phyloP scores from a whole-genome alignment of 2,113 vertebrate species.

The Pachycephala philippinensis region DNA sequence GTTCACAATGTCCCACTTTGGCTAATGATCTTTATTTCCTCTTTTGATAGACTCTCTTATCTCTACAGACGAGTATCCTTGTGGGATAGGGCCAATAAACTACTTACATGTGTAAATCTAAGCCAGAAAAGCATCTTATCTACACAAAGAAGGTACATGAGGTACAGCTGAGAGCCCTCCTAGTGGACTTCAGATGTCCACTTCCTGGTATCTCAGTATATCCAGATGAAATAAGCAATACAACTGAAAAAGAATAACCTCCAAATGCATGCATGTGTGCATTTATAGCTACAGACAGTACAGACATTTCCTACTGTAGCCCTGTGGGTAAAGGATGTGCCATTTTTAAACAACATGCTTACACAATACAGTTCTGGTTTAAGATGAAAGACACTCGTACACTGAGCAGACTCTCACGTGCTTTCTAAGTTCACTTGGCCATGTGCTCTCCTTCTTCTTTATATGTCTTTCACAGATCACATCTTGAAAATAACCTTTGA shows the following conservation, averaged over 20 bases:
- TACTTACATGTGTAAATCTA: neutral
- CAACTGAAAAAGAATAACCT: neutral
- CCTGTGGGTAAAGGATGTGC: neutral
- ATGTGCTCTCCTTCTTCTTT: neutral
- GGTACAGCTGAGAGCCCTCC: neutral
- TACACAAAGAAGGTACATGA: neutral
- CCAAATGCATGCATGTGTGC: neutral
- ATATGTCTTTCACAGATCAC: neutral
- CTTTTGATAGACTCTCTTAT: slow-evolving; percentile 23
- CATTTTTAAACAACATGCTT: neutral
- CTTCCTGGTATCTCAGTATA: neutral
- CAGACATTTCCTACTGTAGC: neutral
- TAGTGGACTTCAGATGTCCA: neutral
- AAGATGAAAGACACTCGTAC: neutral
- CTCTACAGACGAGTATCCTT: neutral
- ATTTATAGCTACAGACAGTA: neutral
- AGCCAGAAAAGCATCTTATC: slow-evolving; percentile 13
- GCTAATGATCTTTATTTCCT: slow-evolving; percentile 15
- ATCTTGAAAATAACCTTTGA: neutral
- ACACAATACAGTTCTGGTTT: neutral
- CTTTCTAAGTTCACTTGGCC: neutral
- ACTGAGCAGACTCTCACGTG: neutral
- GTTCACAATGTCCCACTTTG: neutral
- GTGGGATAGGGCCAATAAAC: neutral
- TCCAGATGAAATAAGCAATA: neutral